Conservation (phyloP, 2,797 vertebrate genomes). For the Vespertilio murinus region DNA sequence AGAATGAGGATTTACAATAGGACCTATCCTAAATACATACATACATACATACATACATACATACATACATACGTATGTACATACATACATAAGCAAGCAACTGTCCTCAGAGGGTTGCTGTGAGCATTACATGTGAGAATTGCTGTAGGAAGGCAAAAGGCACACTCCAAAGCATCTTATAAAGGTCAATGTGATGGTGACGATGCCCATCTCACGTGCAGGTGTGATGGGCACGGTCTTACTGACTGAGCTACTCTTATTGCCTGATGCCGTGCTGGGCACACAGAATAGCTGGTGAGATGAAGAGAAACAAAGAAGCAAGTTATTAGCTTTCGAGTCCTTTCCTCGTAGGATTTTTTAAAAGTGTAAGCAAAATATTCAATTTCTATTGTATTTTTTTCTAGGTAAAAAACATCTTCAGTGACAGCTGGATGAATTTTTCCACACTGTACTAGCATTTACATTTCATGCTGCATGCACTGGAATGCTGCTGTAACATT, state of each 20-base stretch:
- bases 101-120: not conserved
- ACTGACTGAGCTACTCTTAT: not conserved
- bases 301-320: not conserved
- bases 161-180: not conserved
- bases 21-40: not conserved
- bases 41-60: no score
- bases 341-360: not conserved
- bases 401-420: not conserved
- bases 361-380: slow-evolving; percentile 14
- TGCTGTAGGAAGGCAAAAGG: not conserved
- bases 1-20: not conserved
- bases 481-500: not conserved
- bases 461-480: not conserved
- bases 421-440: not conserved
- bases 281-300: not conserved
- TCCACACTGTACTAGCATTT: not conserved
- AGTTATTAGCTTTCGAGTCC: not conserved
- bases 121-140: not conserved
- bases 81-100: no score
- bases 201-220: not conserved
- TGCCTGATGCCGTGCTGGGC: not conserved
- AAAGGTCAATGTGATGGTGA: not conserved
- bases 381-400: not conserved
- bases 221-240: not conserved
- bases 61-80: no score